Conservation (phyloP, 64 coral and sea anemone genomes). For the Stylophora pistillata region DNA sequence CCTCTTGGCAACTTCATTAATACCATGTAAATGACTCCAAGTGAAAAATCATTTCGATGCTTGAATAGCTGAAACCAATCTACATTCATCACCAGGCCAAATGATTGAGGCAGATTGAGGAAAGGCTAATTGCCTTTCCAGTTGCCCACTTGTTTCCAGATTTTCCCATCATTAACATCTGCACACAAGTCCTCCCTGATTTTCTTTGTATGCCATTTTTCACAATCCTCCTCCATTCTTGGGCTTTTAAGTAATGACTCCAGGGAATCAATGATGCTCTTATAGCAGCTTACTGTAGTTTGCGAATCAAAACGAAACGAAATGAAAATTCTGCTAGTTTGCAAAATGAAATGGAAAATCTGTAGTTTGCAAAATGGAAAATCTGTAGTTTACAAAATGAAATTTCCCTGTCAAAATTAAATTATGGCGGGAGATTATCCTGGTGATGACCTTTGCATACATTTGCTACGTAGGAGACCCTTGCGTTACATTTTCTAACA, state of each 20-base stretch:
- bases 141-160: slow-evolving; percentile 35
- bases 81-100: slow-evolving; percentile 45
- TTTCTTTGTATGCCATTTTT: slow-evolving; percentile 14
- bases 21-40: slow-evolving; percentile 57
- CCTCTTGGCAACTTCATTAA: slow-evolving; percentile 52
- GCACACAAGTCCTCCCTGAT: slow-evolving; percentile 22
- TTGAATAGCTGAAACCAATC: slow-evolving; percentile 50
- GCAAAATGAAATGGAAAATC: no score
- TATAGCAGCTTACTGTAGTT: slow-evolving; percentile 15
- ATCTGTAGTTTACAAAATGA: no score
- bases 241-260: slow-evolving; percentile 16
- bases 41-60: slow-evolving; percentile 28
- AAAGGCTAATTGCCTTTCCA: slow-evolving; percentile 30
- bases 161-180: slow-evolving; percentile 63
- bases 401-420: no score
- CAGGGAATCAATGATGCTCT: slow-evolving; percentile 37
- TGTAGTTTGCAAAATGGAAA: no score
- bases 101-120: slow-evolving; percentile 12
- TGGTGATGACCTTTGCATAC: no score
- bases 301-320: neutral
- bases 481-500: no score
- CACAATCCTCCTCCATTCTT: slow-evolving; percentile 24
- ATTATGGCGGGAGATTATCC: no score
- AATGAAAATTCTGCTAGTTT: neutral
- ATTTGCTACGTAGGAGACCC: no score